phyloP scores from a whole-genome alignment of 2,888 invertebrate genomes.

The Limnephilus marmoratus region DNA sequence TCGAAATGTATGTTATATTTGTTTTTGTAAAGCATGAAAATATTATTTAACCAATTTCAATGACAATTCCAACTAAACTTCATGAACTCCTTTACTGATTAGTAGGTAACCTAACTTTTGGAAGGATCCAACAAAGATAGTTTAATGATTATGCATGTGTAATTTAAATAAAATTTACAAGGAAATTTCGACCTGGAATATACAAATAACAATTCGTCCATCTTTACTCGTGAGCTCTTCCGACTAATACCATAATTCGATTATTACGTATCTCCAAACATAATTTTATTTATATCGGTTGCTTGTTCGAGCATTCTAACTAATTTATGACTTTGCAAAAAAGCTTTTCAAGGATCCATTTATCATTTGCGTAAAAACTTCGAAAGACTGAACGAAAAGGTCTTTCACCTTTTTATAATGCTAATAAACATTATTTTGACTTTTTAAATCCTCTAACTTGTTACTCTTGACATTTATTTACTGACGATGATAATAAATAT shows the following conservation, averaged over 20 bases:
- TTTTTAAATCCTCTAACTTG: not conserved
- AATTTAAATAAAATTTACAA: not conserved
- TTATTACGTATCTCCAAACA: not conserved
- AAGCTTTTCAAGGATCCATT: not conserved
- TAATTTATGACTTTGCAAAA: not conserved
- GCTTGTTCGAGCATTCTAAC: not conserved
- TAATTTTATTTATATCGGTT: not conserved
- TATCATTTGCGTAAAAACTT: not conserved
- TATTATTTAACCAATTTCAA: not conserved
- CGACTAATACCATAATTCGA: not conserved
- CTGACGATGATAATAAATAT: not conserved
- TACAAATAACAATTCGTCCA: no score
- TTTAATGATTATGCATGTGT: not conserved
- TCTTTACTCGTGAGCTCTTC: not conserved
- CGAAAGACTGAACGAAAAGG: not conserved
- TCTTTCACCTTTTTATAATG: not conserved
- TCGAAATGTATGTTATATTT: slow-evolving; percentile 64
- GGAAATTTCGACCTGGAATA: no score
- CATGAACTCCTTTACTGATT: not conserved
- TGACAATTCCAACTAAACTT: not conserved
- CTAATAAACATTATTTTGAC: not conserved
- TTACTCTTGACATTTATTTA: not conserved
- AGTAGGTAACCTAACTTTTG: not conserved
- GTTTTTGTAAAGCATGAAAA: not conserved
- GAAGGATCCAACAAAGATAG: not conserved